Evolutionary conservation across 2,888 invertebrate genomes (phyloP), one percentile per base, ranked within the genome.

Genomic region (Argyresthia goedartella): DNA sequence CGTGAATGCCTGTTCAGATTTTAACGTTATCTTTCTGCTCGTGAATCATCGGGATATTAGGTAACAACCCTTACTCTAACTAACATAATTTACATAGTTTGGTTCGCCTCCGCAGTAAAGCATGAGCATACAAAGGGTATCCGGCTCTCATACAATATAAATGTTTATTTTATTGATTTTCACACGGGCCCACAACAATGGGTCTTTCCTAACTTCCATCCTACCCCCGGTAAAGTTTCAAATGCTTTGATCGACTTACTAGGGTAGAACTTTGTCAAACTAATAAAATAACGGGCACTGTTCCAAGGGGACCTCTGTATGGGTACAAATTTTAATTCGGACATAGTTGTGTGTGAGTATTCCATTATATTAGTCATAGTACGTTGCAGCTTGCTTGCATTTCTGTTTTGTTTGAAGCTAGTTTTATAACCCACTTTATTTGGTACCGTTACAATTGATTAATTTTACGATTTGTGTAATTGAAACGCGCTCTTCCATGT

Each of bases 141-240:
- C n/a, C 39, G n/a, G 39, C 39, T n/a, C 39, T 39, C 39, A 39
- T 39, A 39, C 67, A 53, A 43, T 45, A 52, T 54, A 56, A 76
- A 78, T 81, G 74, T 84, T 84, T 82, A 80, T 84, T 81, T 72
- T 81, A 84, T 84, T 67, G 81, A 85, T 85, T 85, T 85, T 85
- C 85, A 78, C 85, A 86, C 81, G 84, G 70, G 62, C 61, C 59
- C 60, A 61, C 58, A 65, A 74, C 72, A 76, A 76, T 77, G 73
- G 73, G 73, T 70, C 69, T 67, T 64, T 71, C 64, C 59, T 65
- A 62, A 61, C 66, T 67, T 60, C 59, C 50, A 50, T 58, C 60
- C 59, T 57, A 52, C 69, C 72, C 70, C 62, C 56, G 76, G 75
- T 69, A 80, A 57, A 70, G 81, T 73, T 69, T 77, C 64, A 71